Percentiles rank a stretch among this genome's conserved stretches.
These are phyloP conservation scores for Syritta pipiens DNA, from an alignment of 2,888 invertebrate species.

Conservation along the genomic window DNA sequence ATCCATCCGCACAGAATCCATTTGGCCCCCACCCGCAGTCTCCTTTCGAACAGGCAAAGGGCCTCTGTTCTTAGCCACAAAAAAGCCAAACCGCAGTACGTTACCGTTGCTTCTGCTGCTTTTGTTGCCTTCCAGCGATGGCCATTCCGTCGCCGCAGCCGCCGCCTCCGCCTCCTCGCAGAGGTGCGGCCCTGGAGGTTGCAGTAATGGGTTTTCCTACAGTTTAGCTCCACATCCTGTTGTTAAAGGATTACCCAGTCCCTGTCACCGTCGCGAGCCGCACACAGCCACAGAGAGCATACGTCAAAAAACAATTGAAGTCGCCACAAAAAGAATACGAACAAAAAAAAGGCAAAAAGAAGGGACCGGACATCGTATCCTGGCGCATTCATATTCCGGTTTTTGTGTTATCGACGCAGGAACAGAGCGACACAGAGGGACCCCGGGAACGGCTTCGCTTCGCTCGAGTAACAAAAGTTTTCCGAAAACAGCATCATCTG, in stretches of 20 bases:
- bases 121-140: conserved; percentile 12
- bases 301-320: conserved; percentile 32
- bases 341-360: conserved; percentile 21
- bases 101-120: not conserved
- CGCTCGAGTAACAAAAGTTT: conserved; percentile 21
- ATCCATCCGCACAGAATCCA: conserved; percentile 41
- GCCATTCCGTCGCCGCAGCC: conserved; percentile 6
- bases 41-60: too few relatives aligned
- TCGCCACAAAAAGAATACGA: conserved; percentile 23
- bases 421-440: not conserved
- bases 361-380: conserved; percentile 12
- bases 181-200: conserved; percentile 1
- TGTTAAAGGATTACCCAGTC: conserved; percentile 42
- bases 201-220: conserved; percentile 49
- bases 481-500: conserved; percentile 6
- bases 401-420: conserved; percentile 38
- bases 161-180: not conserved
- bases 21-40: conserved; percentile 35
- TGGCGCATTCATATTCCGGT: conserved; percentile 28
- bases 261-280: not conserved
- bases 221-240: conserved; percentile 37
- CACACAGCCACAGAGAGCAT: conserved; percentile 29
- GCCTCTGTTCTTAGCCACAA: conserved; percentile 36
- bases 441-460: not conserved
- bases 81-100: conserved; percentile 31